These are phyloP conservation scores for Callinectes sapidus DNA, from an alignment of 2,888 invertebrate genomes.

Conservation along the genomic window DNA sequence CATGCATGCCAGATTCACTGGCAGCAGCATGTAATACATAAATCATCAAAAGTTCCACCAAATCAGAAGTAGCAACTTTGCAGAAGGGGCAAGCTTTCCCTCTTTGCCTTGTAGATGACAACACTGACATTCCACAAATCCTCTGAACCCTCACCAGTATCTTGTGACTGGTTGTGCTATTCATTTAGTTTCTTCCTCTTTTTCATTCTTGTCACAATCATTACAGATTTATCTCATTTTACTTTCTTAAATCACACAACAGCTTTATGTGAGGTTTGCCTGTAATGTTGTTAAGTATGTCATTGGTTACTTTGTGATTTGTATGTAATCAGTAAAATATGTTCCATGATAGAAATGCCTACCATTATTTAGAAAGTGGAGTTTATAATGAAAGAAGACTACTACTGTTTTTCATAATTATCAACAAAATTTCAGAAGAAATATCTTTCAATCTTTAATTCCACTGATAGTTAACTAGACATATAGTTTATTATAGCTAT, in stretches of 20 bases:
- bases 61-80: background rate
- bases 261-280: background rate
- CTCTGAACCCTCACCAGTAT: background rate
- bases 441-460: background rate
- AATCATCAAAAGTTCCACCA: background rate
- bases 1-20: too few species aligned
- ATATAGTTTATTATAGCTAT: background rate
- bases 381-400: background rate
- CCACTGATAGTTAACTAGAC: conserved; percentile 4
- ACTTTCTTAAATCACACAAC: background rate
- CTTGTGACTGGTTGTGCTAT: background rate
- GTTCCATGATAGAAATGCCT: background rate
- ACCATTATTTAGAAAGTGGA: background rate
- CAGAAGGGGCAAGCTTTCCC: background rate
- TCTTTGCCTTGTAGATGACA: background rate
- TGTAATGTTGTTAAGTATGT: background rate
- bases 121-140: background rate
- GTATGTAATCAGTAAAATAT: background rate
- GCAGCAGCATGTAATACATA: background rate
- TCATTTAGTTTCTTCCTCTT: background rate
- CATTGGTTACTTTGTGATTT: background rate
- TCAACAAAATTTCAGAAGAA: background rate
- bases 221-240: background rate
- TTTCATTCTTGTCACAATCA: background rate
- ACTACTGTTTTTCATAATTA: background rate